Conservation (phyloP, 2,797 vertebrate species). For the Neosilurus hyrtlii region DNA sequence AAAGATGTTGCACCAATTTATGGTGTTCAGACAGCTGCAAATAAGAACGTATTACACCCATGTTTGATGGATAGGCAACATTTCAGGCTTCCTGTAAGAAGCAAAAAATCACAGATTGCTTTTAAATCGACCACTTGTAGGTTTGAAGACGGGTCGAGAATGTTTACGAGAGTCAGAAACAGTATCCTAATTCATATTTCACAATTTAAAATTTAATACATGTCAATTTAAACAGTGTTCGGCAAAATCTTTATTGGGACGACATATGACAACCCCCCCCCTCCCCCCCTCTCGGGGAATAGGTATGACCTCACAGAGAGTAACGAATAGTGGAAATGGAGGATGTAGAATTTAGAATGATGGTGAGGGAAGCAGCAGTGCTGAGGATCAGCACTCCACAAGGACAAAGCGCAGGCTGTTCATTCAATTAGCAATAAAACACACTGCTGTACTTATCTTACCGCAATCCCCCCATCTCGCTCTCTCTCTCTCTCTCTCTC, state of each 20-base stretch:
- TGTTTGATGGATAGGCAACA: not conserved
- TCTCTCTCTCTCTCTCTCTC: slow-evolving; percentile 33
- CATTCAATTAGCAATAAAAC: slow-evolving; percentile 54
- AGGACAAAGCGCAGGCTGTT: slow-evolving; percentile 25
- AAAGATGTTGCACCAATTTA: not conserved
- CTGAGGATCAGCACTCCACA: slow-evolving; percentile 30
- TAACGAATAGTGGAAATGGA: not conserved
- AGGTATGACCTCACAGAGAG: not conserved
- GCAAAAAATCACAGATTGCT: too few species aligned
- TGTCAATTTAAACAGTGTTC: not conserved
- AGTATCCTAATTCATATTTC: not conserved
- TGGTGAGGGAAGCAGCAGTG: slow-evolving; percentile 14
- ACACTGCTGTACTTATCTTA: slow-evolving; percentile 34
- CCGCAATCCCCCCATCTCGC: slow-evolving; percentile 41
- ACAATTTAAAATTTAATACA: not conserved
- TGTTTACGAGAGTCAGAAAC: not conserved
- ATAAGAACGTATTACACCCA: not conserved
- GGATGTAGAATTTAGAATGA: not conserved
- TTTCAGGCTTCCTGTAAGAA: not conserved
- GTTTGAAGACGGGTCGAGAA: not conserved
- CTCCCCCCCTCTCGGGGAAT: not conserved
- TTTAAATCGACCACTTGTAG: not conserved
- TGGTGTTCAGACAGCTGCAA: not conserved
- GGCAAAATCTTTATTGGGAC: not conserved
- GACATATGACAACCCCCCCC: not conserved